A percentile compares a stretch with the other conserved stretches of the same genome.
phyloP scores from a whole-genome alignment of 2,888 invertebrate species.

The Nineta flava region DNA sequence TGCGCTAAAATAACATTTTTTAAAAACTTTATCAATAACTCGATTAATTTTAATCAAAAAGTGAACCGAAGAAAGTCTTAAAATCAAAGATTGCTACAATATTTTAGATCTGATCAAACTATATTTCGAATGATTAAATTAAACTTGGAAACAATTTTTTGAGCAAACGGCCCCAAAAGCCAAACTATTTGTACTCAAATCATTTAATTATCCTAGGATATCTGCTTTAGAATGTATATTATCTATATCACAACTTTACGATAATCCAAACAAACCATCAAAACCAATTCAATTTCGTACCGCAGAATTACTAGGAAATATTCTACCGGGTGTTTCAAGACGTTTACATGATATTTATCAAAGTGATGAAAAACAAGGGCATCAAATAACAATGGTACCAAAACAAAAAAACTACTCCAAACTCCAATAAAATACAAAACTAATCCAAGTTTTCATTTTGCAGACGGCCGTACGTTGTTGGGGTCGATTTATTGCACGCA shows the following conservation, averaged over 20 bases:
- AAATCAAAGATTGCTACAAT: too few relatives aligned
- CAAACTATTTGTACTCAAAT: too few relatives aligned
- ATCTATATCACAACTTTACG: conserved; percentile 43
- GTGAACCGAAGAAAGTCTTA: too few relatives aligned
- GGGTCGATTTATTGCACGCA: conserved; percentile 27
- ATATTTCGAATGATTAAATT: too few relatives aligned
- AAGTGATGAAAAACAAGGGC: conserved; percentile 40
- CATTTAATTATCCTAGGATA: conserved; percentile 23
- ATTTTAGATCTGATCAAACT: too few relatives aligned
- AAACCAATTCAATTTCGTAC: conserved; percentile 32
- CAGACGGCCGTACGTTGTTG: conserved; percentile 30
- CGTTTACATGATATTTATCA: conserved; percentile 40
- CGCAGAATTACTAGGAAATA: conserved; percentile 40
- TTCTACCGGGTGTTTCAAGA: conserved; percentile 45
- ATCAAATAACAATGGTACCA: conserved; percentile 40
- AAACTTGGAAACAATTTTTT: too few relatives aligned
- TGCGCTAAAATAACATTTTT: too few relatives aligned
- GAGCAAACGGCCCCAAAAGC: too few relatives aligned
- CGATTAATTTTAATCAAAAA: too few relatives aligned
- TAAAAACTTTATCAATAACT: too few relatives aligned
- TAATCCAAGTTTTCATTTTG: too few relatives aligned
- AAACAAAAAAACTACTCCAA: not conserved
- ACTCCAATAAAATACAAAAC: not conserved
- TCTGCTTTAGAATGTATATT: conserved; percentile 42
- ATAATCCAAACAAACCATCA: conserved; percentile 34